These are phyloP conservation scores for Leptinotarsa undecemlineata DNA, from an alignment of 1,140 invertebrate species.

Conservation along the genomic window DNA sequence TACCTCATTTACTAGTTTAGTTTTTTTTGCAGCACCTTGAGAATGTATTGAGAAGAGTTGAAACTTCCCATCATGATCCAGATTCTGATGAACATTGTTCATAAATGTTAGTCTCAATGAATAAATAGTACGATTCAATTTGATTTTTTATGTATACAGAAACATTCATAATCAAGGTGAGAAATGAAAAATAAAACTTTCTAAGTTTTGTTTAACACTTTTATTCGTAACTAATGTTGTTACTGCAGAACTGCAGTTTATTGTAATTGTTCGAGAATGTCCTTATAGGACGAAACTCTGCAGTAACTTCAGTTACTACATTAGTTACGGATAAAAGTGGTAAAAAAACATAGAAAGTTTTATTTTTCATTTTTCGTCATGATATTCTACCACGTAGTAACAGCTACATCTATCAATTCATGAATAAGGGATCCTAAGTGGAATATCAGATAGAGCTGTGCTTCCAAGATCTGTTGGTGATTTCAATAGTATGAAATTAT, in stretches of 20 bases:
- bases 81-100: not conserved
- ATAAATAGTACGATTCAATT: not conserved
- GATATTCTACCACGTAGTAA: too few species aligned
- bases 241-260: not conserved
- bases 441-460: not conserved
- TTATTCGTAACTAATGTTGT: too few species aligned
- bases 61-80: conserved; percentile 28
- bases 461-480: not conserved
- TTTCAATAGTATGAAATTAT: too few species aligned
- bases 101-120: not conserved
- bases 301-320: too few species aligned
- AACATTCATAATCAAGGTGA: not conserved
- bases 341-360: too few species aligned
- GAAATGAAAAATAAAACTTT: not conserved
- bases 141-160: not conserved
- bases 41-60: conserved; percentile 36
- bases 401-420: too few species aligned
- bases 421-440: not conserved
- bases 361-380: too few species aligned
- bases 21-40: conserved; percentile 42
- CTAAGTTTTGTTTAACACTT: too few species aligned
- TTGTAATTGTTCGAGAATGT: too few species aligned
- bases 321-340: too few species aligned
- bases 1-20: not conserved
- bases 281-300: too few species aligned